Evolutionary conservation across 2,113 vertebrate species (phyloP).

Genomic region (Thamnophis sirtalis): DNA sequence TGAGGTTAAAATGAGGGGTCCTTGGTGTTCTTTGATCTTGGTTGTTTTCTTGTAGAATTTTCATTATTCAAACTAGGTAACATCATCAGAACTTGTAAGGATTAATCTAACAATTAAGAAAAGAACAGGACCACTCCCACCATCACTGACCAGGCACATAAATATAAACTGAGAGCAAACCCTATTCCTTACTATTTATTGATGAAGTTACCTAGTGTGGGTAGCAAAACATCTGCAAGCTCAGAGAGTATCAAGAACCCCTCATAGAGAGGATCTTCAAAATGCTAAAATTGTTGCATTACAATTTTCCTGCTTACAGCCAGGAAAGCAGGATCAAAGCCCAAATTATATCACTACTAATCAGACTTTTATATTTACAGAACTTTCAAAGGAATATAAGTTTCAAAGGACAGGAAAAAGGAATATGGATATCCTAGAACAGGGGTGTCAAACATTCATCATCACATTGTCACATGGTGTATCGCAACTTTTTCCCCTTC

Average conservation of each 20-base stretch:
- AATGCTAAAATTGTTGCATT: not conserved
- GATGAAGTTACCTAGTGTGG: not conserved
- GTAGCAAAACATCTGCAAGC: not conserved
- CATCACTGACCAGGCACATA: not conserved
- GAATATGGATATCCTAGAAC: not conserved
- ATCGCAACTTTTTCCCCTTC: no score
- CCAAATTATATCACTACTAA: not conserved
- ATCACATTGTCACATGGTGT: no score
- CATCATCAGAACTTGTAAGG: not conserved
- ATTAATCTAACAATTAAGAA: not conserved
- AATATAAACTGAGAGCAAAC: not conserved
- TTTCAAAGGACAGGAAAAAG: not conserved
- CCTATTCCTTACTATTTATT: not conserved
- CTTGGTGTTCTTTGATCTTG: not conserved
- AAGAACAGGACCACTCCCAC: not conserved
- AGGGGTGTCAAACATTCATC: not conserved
- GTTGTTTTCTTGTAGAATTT: not conserved
- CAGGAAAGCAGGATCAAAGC: not conserved
- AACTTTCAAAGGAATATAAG: no score
- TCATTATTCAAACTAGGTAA: not conserved
- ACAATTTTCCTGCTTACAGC: not conserved
- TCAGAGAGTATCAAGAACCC: not conserved
- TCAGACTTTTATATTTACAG: not conserved
- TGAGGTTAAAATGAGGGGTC: not conserved
- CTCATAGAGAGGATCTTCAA: not conserved